Conservation (phyloP, 2,888 invertebrate species). For the Pollenia amentaria region DNA sequence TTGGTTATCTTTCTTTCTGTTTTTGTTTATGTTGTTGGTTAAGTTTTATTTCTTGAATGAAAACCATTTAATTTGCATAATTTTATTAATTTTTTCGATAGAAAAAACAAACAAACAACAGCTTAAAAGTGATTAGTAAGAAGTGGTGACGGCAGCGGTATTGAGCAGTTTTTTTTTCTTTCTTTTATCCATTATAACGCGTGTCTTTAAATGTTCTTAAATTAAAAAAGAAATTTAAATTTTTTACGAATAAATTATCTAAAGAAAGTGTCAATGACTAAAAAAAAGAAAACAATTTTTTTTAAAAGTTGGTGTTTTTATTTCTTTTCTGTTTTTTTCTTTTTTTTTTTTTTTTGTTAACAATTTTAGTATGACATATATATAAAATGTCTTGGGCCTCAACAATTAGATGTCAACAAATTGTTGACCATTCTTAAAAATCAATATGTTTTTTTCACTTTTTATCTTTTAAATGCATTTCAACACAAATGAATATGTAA, state of each 20-base stretch:
- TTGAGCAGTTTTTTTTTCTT: neutral
- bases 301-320: slow-evolving; percentile 25
- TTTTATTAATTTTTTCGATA: slow-evolving; percentile 64
- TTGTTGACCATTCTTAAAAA: slow-evolving; percentile 40
- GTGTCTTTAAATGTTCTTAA: slow-evolving; percentile 48
- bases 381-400: slow-evolving; percentile 7
- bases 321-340: no score
- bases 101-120: slow-evolving; percentile 41
- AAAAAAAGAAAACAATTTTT: slow-evolving; percentile 10
- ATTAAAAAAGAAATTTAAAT: slow-evolving; percentile 39
- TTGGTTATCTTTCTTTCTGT: neutral
- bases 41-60: slow-evolving; percentile 64
- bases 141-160: slow-evolving; percentile 14
- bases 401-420: slow-evolving; percentile 61
- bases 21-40: slow-evolving; percentile 9
- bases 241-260: slow-evolving; percentile 60
- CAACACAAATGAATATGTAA: slow-evolving; percentile 10
- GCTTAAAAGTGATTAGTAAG: slow-evolving; percentile 5
- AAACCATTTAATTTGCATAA: slow-evolving; percentile 72
- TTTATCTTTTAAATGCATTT: slow-evolving; percentile 41
- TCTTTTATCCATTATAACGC: slow-evolving; percentile 17
- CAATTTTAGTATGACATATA: slow-evolving; percentile 28
- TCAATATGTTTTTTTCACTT: slow-evolving; percentile 37
- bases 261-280: slow-evolving; percentile 67
- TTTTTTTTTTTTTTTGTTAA: no score